These are phyloP conservation scores for Arge pagana DNA, from an alignment of 2,888 invertebrate genomes.

Conservation along the genomic window DNA sequence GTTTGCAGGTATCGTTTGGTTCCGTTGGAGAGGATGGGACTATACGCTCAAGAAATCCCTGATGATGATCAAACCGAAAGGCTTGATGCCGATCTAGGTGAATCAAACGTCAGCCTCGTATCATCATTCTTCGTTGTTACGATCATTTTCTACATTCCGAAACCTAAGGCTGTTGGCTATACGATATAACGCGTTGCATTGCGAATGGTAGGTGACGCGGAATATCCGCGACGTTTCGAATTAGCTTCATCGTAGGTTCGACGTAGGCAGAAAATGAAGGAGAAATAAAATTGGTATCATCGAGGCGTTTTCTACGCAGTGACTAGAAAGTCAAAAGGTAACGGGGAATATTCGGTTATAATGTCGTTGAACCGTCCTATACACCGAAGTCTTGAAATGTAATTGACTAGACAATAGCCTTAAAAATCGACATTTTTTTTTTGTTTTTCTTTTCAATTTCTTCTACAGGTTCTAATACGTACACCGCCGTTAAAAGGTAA, in stretches of 20 bases:
- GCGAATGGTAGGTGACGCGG: too few relatives aligned
- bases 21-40: slow-evolving; percentile 95
- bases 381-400: too few relatives aligned
- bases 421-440: slow-evolving; percentile 6
- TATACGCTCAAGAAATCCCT: slow-evolving; percentile 86
- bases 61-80: slow-evolving; percentile 91
- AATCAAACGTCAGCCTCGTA: neutral
- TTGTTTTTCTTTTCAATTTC: neutral
- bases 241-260: too few relatives aligned
- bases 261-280: too few relatives aligned
- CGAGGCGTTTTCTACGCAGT: too few relatives aligned
- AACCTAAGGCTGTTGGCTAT: slow-evolving; percentile 33
- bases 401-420: slow-evolving; percentile 6
- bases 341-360: too few relatives aligned
- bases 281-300: too few relatives aligned
- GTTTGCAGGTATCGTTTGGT: slow-evolving; percentile 83
- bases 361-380: too few relatives aligned
- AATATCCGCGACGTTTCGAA: too few relatives aligned
- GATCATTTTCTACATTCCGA: slow-evolving; percentile 28
- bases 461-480: slow-evolving; percentile 4
- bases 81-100: slow-evolving; percentile 58
- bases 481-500: slow-evolving; percentile 5
- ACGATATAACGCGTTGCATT: neutral
- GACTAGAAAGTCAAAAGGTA: too few relatives aligned
- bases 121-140: slow-evolving; percentile 34